Base-by-base conservation (phyloP, 2,113 vertebrate species). In the Dendrocopos noguchii region DNA sequence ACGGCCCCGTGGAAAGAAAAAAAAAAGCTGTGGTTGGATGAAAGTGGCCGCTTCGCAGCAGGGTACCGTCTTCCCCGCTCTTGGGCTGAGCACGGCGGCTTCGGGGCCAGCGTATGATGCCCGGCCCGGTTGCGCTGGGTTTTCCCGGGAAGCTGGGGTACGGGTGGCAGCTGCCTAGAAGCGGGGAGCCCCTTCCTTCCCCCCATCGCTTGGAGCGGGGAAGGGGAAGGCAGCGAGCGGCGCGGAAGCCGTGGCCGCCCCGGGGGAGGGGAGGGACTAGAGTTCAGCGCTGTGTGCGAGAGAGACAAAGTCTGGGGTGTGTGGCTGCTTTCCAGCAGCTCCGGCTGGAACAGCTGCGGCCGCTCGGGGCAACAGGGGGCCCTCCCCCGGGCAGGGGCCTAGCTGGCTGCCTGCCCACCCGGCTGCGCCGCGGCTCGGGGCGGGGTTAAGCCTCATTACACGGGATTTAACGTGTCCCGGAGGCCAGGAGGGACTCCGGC, bases 391-490 rank as follows among this genome's bases (percentile, higher is more conserved):
- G 92, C 74, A 65, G 87, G 88, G 95, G 91, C 91, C 93, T 60
- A 15, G 80, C 80, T 92, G 91, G 81, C 94, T 73, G 92, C 52
- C 84, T 86, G 93, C 87, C 91, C 75, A 87, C 84, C 89, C 89
- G 74, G 87, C 92, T 92, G 79, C 56, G 70, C 73, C 61, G 91
- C 76, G 88, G 57, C 94, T 89, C 86, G 82, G 89, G 87, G 71
- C 66, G 91, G 93, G 93, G 93, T 91, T 91, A 91, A 90, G 92
- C 93, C 85, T 94, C 84, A 84, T 94, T 88, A 93, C 94, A 81
- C 59, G 86, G 93, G 89, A 84, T 91, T 93, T 91, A 88, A 87
- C 77, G 79, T 88, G 87, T 88, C 94, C 91, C 87, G 50, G 65
- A 88, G 93, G 81, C 33, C 89, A 20, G 84, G 34, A 73, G 84